Evolutionary conservation across 2,113 vertebrate species (phyloP).

Genomic region (Gymnorhina tibicen): DNA sequence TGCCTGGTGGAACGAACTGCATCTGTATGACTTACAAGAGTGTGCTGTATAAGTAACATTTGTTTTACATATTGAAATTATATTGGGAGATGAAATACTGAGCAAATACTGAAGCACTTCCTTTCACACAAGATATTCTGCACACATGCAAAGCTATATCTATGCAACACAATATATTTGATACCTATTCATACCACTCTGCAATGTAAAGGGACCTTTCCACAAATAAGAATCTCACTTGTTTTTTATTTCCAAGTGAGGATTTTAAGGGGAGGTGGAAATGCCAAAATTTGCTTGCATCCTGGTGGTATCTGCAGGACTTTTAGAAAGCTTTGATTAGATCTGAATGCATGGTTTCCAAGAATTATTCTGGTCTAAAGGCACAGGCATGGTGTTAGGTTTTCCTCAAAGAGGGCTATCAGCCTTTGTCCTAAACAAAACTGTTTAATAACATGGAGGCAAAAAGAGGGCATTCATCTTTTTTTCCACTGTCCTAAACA

Average conservation of each 20-base stretch:
- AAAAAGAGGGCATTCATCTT: not conserved
- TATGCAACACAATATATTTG: not conserved
- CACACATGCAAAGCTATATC: not conserved
- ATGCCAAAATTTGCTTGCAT: not conserved
- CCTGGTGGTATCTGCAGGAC: not conserved
- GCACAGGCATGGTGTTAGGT: not conserved
- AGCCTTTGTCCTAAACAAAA: not conserved
- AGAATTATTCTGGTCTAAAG: not conserved
- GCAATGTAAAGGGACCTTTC: not conserved
- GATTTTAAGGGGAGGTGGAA: not conserved
- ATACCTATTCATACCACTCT: not conserved
- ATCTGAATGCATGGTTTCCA: not conserved
- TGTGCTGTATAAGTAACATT: slow-evolving; percentile 33
- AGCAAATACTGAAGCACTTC: not conserved
- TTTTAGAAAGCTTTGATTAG: not conserved
- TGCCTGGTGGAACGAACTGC: not conserved
- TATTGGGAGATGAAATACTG: slow-evolving; percentile 23
- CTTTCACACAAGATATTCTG: not conserved
- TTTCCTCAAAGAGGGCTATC: not conserved
- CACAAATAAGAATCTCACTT: not conserved
- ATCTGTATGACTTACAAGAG: slow-evolving; percentile 7
- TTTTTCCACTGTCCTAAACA: not conserved
- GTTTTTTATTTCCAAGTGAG: not conserved
- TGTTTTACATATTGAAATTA: slow-evolving; percentile 49
- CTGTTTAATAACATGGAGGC: not conserved